A percentile compares a stretch with the other conserved stretches of the same genome.
Conservation (phyloP, 1,140 invertebrate genomes). For the Achatina immaculata region DNA sequence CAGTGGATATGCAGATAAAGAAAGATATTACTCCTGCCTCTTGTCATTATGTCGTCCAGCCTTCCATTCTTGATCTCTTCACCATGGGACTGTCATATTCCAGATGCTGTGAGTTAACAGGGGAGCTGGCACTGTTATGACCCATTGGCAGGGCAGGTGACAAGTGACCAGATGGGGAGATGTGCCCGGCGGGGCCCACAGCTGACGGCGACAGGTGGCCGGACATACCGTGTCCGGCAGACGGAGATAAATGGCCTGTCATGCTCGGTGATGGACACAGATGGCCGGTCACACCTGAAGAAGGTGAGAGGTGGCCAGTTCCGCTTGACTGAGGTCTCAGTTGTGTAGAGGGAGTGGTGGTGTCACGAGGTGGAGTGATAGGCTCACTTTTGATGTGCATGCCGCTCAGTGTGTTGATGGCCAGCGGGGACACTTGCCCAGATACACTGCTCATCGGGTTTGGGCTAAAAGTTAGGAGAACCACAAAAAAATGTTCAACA, state of each 20-base stretch:
- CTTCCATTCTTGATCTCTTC: constrained; percentile 61
- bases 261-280: constrained; percentile 54
- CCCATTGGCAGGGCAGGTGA: constrained; percentile 50
- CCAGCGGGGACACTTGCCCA: constrained; percentile 73
- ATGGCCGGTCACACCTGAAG: constrained; percentile 54
- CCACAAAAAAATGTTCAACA: not conserved
- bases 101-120: constrained; percentile 45
- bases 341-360: constrained; percentile 67
- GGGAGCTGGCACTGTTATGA: constrained; percentile 52
- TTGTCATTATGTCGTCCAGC: constrained; percentile 59
- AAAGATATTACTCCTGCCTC: not conserved
- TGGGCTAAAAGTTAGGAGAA: constrained; percentile 5
- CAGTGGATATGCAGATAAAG: constrained; percentile 26
- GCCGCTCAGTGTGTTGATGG: constrained; percentile 85
- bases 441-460: constrained; percentile 36
- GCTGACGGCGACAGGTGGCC: constrained; percentile 38
- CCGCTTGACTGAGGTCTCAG: constrained; percentile 57
- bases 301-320: constrained; percentile 44
- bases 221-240: constrained; percentile 42
- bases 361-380: constrained; percentile 87
- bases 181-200: constrained; percentile 32
- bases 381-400: constrained; percentile 96
- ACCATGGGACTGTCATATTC: constrained; percentile 65
- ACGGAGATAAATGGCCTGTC: constrained; percentile 51
- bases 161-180: constrained; percentile 41